These are phyloP conservation scores for Chlorodrepanis virens DNA, from an alignment of 2,113 vertebrate genomes.

Conservation along the genomic window DNA sequence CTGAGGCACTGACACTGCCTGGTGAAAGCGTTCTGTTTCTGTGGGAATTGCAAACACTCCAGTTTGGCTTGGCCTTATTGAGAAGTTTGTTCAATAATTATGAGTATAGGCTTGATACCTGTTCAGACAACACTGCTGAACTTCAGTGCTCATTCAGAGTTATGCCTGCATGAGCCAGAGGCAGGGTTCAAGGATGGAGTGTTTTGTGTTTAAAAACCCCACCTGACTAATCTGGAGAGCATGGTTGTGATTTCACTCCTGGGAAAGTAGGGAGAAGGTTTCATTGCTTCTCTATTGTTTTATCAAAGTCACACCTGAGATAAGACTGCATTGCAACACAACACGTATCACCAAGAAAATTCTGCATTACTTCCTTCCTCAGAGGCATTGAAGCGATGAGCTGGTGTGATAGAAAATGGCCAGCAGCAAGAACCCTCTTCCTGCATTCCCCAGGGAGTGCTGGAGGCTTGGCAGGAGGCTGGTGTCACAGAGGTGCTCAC, in stretches of 20 bases:
- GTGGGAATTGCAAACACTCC: background rate
- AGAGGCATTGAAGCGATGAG: rapidly evolving
- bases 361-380: background rate
- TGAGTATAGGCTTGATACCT: background rate
- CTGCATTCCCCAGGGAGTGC: background rate
- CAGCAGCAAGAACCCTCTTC: background rate
- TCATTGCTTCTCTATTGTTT: background rate
- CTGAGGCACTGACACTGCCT: background rate
- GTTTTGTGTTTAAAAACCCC: background rate
- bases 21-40: rapidly evolving
- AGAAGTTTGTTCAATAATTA: background rate
- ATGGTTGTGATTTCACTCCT: rapidly evolving
- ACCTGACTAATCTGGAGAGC: background rate
- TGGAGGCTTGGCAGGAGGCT: background rate
- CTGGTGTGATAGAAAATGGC: background rate
- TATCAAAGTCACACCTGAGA: background rate
- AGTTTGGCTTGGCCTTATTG: background rate
- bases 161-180: background rate
- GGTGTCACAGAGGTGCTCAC: background rate
- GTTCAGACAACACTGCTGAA: background rate
- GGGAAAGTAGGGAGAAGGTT: background rate
- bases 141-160: background rate
- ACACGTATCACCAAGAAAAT: background rate
- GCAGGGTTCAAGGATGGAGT: background rate
- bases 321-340: background rate